Conservation (phyloP, 2,888 invertebrate genomes). For the Hypselothyrea guttata region DNA sequence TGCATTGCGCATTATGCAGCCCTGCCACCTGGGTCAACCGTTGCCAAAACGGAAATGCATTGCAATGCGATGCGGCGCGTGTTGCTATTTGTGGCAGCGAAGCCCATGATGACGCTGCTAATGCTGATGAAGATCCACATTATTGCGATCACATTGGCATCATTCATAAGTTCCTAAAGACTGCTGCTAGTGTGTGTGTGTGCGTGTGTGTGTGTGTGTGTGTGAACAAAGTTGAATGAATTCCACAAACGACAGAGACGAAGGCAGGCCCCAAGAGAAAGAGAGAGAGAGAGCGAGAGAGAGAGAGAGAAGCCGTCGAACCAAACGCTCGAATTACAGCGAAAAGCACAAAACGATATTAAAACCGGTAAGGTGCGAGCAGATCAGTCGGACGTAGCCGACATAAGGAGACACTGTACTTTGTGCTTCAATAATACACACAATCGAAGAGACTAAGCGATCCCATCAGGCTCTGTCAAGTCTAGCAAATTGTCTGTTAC, state of each 20-base stretch:
- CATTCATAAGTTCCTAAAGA: constrained; percentile 63
- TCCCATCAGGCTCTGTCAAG: no score
- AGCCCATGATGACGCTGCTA: constrained; percentile 25
- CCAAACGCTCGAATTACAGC: constrained; percentile 41
- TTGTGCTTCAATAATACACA: no score
- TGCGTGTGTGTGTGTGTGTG: constrained; percentile 19
- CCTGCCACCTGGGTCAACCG: constrained; percentile 16
- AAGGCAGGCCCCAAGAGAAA: constrained; percentile 8
- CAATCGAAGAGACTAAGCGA: neutral
- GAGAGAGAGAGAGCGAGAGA: no score
- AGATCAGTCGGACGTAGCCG: no score
- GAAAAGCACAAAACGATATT: neutral
- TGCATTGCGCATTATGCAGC: constrained; percentile 15
- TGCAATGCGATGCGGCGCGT: constrained; percentile 45
- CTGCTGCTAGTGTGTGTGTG: constrained; percentile 3
- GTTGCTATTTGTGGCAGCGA: constrained; percentile 64
- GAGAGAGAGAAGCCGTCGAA: constrained; percentile 37
- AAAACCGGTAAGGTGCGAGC: no score
- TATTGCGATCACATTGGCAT: constrained; percentile 39
- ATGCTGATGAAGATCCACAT: no score
- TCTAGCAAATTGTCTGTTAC: no score
- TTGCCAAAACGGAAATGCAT: constrained; percentile 73
- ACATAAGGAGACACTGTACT: no score
- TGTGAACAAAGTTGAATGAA: constrained; percentile 54
- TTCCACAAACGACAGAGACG: constrained; percentile 35